Percentiles rank a stretch among this genome's conserved stretches.
phyloP scores from a whole-genome alignment of 1,140 invertebrate species.

The Trichogramma pretiosum region DNA sequence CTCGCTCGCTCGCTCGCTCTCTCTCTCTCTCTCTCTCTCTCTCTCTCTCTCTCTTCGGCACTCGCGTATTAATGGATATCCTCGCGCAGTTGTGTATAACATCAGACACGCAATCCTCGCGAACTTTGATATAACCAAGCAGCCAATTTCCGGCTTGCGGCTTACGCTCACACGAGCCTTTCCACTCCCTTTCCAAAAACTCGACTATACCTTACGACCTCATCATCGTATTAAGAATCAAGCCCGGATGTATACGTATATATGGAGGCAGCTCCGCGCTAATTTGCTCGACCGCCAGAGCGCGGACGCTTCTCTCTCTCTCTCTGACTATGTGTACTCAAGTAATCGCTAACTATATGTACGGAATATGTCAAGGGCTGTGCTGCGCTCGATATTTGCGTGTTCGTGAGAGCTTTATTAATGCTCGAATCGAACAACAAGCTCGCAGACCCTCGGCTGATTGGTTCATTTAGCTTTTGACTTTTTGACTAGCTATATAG shows the following conservation, averaged over 20 bases:
- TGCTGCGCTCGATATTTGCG: no score
- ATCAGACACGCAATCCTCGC: conserved; percentile 44
- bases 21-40: no score
- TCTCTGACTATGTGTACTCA: no score
- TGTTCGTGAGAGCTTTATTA: no score
- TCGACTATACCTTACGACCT: no score
- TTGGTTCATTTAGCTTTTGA: no score
- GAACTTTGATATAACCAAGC: conserved; percentile 45
- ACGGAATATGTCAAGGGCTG: no score
- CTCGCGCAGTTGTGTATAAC: conserved; percentile 17
- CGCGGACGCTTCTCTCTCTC: not conserved
- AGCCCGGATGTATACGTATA: not conserved
- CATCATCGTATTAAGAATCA: conserved; percentile 32
- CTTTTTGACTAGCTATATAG: no score
- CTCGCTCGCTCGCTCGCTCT: not conserved
- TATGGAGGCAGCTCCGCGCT: not conserved
- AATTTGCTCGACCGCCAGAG: conserved; percentile 4
- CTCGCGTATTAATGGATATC: conserved; percentile 46
- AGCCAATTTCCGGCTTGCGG: conserved; percentile 46
- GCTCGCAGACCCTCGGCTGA: no score
- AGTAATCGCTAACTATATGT: no score
- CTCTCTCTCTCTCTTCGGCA: no score
- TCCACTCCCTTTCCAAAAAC: conserved; percentile 19
- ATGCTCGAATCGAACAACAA: no score
- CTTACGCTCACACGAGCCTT: conserved; percentile 23